Conservation (phyloP, 53 echinoderm and acorn worm genomes). For the Zoroaster sp. region DNA sequence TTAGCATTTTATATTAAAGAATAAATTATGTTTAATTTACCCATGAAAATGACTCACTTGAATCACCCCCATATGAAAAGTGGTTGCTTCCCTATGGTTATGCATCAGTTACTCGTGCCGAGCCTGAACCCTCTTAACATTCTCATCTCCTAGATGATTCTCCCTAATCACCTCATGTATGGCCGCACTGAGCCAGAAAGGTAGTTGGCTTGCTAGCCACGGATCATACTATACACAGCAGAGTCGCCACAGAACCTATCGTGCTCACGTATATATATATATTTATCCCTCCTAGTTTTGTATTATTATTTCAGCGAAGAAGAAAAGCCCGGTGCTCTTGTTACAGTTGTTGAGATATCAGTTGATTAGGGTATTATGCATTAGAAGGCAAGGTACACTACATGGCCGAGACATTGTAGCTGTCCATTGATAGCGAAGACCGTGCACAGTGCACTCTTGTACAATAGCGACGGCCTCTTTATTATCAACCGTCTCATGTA, state of each 20-base stretch:
- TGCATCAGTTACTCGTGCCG: slow-evolving; percentile 11
- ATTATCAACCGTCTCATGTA: slow-evolving; percentile 3
- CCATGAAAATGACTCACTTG: neutral
- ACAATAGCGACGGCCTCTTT: slow-evolving; percentile 44
- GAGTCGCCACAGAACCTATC: neutral
- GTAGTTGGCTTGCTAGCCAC: slow-evolving; percentile 9
- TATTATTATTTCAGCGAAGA: neutral
- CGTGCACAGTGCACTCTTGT: neutral
- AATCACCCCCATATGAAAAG: neutral
- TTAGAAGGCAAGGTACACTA: neutral
- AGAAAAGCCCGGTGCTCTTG: neutral
- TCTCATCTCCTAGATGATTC: slow-evolving; percentile 48
- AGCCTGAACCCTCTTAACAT: slow-evolving; percentile 31
- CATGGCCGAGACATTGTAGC: slow-evolving; percentile 3
- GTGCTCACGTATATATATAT: neutral
- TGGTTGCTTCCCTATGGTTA: slow-evolving; percentile 30
- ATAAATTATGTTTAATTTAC: neutral
- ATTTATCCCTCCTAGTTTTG: neutral
- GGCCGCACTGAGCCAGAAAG: neutral
- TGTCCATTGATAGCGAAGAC: neutral
- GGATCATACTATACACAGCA: neutral
- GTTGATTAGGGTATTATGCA: slow-evolving; percentile 34
- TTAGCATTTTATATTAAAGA: neutral
- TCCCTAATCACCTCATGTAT: slow-evolving; percentile 47
- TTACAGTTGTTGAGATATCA: slow-evolving; percentile 20